These are phyloP conservation scores for Apocrypta bakeri DNA, from an alignment of 1,140 invertebrate species.

Conservation along the genomic window DNA sequence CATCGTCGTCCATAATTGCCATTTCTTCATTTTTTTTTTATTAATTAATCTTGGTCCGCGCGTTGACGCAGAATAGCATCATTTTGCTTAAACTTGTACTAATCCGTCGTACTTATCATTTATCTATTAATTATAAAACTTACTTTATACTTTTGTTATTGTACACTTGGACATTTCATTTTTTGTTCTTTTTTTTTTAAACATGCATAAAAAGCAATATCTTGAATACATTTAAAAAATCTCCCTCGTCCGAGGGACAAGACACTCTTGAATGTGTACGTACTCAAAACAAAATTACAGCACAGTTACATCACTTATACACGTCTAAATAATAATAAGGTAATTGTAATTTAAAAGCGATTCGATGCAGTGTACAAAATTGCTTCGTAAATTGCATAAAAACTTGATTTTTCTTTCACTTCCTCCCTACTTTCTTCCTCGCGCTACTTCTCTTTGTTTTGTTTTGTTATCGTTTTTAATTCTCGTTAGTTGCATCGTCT, in stretches of 20 bases:
- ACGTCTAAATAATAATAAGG: slow-evolving; percentile 11
- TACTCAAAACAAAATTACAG: slow-evolving; percentile 48
- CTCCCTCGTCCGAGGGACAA: slow-evolving; percentile 5
- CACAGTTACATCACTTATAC: slow-evolving; percentile 17
- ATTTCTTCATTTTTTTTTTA: slow-evolving; percentile 29
- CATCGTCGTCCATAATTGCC: slow-evolving; percentile 5
- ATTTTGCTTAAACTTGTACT: slow-evolving; percentile 46
- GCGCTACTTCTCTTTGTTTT: background rate
- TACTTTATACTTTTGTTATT: slow-evolving; percentile 48
- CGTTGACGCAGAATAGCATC: slow-evolving; percentile 45
- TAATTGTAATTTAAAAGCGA: slow-evolving; percentile 23
- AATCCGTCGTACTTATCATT: slow-evolving; percentile 44
- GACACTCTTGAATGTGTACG: slow-evolving; percentile 48
- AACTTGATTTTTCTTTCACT: slow-evolving; percentile 1
- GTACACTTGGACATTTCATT: slow-evolving; percentile 50
- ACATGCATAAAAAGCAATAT: slow-evolving; percentile 27
- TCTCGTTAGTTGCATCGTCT: slow-evolving; percentile 38
- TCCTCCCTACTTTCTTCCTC: background rate
- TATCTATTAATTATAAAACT: slow-evolving; percentile 49
- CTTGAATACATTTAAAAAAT: slow-evolving; percentile 32
- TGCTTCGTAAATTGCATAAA: slow-evolving; percentile 24
- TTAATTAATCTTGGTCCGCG: slow-evolving; percentile 48
- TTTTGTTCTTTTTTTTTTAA: slow-evolving; percentile 23
- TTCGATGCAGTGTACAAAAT: slow-evolving; percentile 20
- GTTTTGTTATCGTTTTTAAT: too few species aligned